Evolutionary conservation across 2,888 invertebrate genomes (phyloP).

Genomic region (Protonemura montana): DNA sequence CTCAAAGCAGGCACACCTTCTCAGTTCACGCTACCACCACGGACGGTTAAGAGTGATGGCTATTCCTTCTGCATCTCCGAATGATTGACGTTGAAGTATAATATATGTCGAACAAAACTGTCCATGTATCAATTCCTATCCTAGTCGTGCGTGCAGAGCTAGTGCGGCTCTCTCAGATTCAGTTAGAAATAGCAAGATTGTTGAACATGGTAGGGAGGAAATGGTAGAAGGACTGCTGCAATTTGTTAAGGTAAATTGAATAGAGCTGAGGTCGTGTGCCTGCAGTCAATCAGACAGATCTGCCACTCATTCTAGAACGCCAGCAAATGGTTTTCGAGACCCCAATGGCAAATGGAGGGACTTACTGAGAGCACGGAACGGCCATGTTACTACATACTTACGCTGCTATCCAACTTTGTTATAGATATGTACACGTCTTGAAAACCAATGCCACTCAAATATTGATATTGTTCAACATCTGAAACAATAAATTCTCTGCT

Average conservation of each 20-base stretch:
- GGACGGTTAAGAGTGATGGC: constrained; percentile 28
- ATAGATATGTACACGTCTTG: background rate
- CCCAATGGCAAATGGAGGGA: background rate
- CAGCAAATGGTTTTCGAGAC: background rate
- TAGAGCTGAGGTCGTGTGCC: background rate
- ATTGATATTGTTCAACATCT: constrained; percentile 2
- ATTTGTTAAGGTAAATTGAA: constrained; percentile 33
- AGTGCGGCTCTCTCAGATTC: background rate
- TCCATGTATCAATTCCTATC: constrained; percentile 28
- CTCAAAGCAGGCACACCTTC: background rate
- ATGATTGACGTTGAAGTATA: constrained; percentile 37
- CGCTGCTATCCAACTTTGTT: background rate
- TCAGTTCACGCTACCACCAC: background rate
- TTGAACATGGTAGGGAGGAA: background rate
- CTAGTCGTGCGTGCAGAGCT: background rate
- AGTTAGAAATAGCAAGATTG: background rate
- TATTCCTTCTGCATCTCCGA: constrained; percentile 1
- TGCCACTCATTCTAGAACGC: background rate
- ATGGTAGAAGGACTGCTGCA: background rate
- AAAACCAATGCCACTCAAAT: background rate
- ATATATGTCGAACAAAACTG: constrained; percentile 29
- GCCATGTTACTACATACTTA: background rate
- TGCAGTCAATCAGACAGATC: constrained; percentile 17
- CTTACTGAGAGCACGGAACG: background rate
- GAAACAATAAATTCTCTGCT: background rate